Percentiles rank a stretch among this genome's conserved stretches.
Conservation (phyloP, 2,797 vertebrate genomes). For the Pygocentrus nattereri region DNA sequence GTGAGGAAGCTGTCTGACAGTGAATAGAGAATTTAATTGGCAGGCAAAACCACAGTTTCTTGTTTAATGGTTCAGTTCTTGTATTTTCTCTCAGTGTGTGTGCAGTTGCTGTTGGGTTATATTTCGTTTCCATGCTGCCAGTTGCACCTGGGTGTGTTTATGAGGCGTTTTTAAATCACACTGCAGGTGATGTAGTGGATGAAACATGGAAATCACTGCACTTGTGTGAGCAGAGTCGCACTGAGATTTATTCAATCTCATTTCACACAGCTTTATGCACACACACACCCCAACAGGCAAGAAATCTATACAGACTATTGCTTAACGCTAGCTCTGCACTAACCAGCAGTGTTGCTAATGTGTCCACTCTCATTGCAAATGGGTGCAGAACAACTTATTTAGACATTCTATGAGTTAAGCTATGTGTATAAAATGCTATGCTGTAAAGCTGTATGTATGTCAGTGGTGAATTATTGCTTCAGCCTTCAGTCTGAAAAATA, state of each 20-base stretch:
- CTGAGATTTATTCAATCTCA: conserved; percentile 42
- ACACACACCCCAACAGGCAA: conserved; percentile 1
- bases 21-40: not conserved
- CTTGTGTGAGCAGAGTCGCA: conserved; percentile 12
- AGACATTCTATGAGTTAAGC: not conserved
- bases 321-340: not conserved
- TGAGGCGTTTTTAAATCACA: conserved; percentile 12
- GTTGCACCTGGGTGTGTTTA: conserved; percentile 18
- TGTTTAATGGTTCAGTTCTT: not conserved
- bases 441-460: too few relatives aligned
- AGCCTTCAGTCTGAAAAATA: too few relatives aligned
- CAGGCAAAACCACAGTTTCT: not conserved
- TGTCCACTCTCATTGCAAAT: not conserved
- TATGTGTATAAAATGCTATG: too few relatives aligned
- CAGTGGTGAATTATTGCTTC: too few relatives aligned
- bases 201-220: conserved; percentile 16
- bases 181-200: conserved; percentile 10
- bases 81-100: conserved; percentile 1
- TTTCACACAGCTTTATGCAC: conserved; percentile 15
- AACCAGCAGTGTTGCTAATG: not conserved
- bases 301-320: not conserved
- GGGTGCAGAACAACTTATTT: not conserved
- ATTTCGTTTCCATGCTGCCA: not conserved
- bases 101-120: not conserved
- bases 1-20: not conserved